phyloP scores from a whole-genome alignment of 1,140 invertebrate genomes.

The Drosophila sucinea region DNA sequence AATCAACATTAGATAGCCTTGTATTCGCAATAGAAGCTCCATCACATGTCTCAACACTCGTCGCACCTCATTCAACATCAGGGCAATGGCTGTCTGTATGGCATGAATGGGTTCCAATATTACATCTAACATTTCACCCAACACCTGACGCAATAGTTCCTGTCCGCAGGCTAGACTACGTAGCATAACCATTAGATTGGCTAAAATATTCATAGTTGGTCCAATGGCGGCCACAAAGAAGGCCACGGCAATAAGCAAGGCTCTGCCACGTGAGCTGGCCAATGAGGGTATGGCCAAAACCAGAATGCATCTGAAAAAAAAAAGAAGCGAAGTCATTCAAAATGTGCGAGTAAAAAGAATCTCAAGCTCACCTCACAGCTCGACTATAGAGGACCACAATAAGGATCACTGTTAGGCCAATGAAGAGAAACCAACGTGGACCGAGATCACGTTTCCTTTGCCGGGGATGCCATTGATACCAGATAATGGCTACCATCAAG shows the following conservation, averaged over 20 bases:
- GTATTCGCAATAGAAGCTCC: constrained; percentile 85
- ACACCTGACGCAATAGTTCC: constrained; percentile 88
- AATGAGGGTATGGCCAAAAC: constrained; percentile 90
- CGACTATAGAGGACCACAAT: constrained; percentile 39
- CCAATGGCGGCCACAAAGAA: constrained; percentile 90
- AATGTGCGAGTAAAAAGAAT: constrained; percentile 2
- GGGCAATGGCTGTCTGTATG: constrained; percentile 86
- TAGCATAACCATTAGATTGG: constrained; percentile 90
- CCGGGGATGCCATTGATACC: constrained; percentile 46
- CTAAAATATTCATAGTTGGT: constrained; percentile 90
- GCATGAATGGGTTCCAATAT: constrained; percentile 87
- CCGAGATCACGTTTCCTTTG: constrained; percentile 21
- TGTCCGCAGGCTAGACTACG: constrained; percentile 91
- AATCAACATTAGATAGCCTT: constrained; percentile 82
- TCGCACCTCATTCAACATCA: constrained; percentile 86
- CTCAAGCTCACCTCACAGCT: constrained; percentile 27
- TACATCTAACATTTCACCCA: constrained; percentile 86
- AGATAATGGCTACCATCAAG: constrained; percentile 22
- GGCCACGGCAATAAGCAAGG: constrained; percentile 90
- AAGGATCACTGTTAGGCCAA: constrained; percentile 14
- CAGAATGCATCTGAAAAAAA: constrained; percentile 85
- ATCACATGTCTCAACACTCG: constrained; percentile 86
- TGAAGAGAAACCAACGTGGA: constrained; percentile 21
- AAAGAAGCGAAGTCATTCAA: constrained; percentile 36
- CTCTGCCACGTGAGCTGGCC: constrained; percentile 90